These are phyloP conservation scores for Sinhomidia bicolor DNA, from an alignment of 2,888 invertebrate genomes.

Conservation along the genomic window DNA sequence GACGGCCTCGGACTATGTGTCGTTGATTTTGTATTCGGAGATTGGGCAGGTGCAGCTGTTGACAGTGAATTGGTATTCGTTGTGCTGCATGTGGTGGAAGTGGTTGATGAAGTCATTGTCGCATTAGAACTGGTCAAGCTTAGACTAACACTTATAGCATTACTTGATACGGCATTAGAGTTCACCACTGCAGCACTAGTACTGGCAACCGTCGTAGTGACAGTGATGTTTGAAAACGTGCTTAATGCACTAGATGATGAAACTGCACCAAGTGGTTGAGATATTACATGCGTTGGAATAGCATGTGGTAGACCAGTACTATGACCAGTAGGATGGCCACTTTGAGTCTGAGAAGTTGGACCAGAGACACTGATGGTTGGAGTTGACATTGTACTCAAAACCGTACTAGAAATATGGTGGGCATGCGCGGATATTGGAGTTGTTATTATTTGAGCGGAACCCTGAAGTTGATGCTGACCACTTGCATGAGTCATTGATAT, in stretches of 20 bases:
- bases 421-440: conserved; percentile 60
- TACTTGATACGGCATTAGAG: conserved; percentile 55
- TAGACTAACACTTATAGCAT: conserved; percentile 76
- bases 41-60: conserved; percentile 80
- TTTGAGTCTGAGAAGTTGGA: conserved; percentile 33
- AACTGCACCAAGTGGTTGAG: conserved; percentile 69
- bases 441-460: conserved; percentile 66
- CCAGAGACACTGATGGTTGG: conserved; percentile 66
- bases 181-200: conserved; percentile 61
- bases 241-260: conserved; percentile 53
- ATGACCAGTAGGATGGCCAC: conserved; percentile 9
- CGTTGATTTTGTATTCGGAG: conserved; percentile 82
- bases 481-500: conserved; percentile 52
- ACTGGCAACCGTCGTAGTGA: conserved; percentile 70
- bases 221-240: background rate
- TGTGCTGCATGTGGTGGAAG: conserved; percentile 64
- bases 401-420: conserved; percentile 63
- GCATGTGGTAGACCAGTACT: conserved; percentile 64
- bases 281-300: conserved; percentile 78
- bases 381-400: conserved; percentile 67
- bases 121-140: conserved; percentile 64
- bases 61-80: conserved; percentile 73
- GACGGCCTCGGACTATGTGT: conserved; percentile 88
- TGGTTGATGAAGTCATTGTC: conserved; percentile 62
- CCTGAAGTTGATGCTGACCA: conserved; percentile 61